Base-by-base conservation (phyloP, 2,113 vertebrate species). In the Grammomys surdaster region DNA sequence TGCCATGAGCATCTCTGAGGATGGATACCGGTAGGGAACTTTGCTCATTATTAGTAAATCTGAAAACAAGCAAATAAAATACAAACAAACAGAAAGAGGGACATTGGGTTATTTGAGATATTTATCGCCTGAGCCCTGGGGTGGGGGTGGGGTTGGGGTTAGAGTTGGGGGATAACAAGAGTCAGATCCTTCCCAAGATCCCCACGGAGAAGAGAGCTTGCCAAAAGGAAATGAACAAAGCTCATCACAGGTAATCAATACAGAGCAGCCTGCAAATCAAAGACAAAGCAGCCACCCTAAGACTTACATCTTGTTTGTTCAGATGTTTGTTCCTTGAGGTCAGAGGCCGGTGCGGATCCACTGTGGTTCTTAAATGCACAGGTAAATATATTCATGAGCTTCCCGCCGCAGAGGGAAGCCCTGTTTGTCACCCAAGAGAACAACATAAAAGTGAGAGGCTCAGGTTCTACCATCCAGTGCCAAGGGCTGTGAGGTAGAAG, bases 231-330 rank as follows among this genome's bases (percentile, higher is more conserved):
- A 96, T 97, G 76, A 97, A 90, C 96, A 86, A 87, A 96, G 91
- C 65, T 36, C 85, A 33, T 65, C 81, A 70, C 77, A 75, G 96
- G 95, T 96, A 93, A 96, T 98, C 98, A 87, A 97, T 97, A 96
- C 88, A 43, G 54, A 97, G 95, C 96, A 97, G 84, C 96, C 93
- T 46, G 91, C 77, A 96, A 91, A 97, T 98, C 93, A 97, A 78
- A 97, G 93, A 78, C 94, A 86, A 90, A 92, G 94, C 90, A 48
- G 95, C 33, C 76, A 76, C 90, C 88, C 91, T 4, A 24, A 92
- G 97, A 93, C 93, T 93, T 73, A 94, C 77, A 67, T 86, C 94
- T 31, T 93, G 93, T 93, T 96, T 89, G 89, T 46, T 94, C 89
- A 90, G 85, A 48, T 48, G 46, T 48, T 95, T 80, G 80, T 95